Evolutionary conservation across 2,797 vertebrate species (phyloP).

Genomic region (Sebastes iracundus): DNA sequence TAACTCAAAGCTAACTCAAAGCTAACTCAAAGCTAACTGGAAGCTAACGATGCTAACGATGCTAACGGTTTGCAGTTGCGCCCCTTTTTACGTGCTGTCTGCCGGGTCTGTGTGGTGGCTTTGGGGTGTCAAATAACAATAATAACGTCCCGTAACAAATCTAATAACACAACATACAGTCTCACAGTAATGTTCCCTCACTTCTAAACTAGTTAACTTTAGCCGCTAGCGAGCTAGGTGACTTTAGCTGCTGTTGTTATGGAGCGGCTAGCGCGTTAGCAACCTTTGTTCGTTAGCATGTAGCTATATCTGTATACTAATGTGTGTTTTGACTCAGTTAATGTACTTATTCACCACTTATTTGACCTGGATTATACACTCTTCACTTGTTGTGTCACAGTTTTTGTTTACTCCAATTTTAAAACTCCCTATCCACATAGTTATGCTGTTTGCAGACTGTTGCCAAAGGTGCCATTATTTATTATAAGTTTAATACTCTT

Average conservation of each 20-base stretch:
- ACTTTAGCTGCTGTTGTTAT: slow-evolving; percentile 45
- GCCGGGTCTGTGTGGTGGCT: background rate
- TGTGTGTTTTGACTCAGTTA: background rate
- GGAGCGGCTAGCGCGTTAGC: slow-evolving; percentile 68
- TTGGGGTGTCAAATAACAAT: background rate
- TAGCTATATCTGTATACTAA: background rate
- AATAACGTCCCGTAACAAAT: rapidly evolving
- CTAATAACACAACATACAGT: too few relatives aligned
- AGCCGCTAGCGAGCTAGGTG: slow-evolving; percentile 22
- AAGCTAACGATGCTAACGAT: slow-evolving; percentile 61
- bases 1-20: rapidly evolving
- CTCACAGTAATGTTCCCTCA: background rate
- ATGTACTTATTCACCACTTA: rapidly evolving
- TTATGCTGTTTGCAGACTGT: background rate
- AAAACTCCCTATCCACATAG: background rate
- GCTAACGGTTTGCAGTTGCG: slow-evolving; percentile 14
- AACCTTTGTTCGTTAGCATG: slow-evolving; percentile 80
- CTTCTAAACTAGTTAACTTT: slow-evolving; percentile 3
- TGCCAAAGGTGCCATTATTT: background rate
- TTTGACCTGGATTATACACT: background rate
- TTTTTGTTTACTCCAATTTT: background rate
- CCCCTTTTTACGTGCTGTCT: background rate
- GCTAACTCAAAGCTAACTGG: too few relatives aligned
- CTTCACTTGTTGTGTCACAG: background rate
- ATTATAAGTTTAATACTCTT: too few relatives aligned